These are phyloP conservation scores for Lampris megalopsis DNA, from an alignment of 2,113 vertebrate genomes.

Conservation along the genomic window DNA sequence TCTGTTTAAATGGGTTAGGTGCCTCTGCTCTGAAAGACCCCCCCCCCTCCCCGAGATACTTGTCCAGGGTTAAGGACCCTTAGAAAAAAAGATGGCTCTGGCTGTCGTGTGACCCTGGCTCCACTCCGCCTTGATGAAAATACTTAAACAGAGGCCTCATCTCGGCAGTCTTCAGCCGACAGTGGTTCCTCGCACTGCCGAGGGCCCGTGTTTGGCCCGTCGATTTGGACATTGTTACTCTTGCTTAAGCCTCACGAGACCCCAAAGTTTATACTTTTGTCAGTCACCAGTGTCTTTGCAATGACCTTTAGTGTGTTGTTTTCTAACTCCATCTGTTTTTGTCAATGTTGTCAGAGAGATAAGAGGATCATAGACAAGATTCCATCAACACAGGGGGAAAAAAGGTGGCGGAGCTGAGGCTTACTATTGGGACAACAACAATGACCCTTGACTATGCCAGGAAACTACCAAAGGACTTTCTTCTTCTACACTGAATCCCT, in stretches of 20 bases:
- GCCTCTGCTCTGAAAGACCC: slow-evolving; percentile 55
- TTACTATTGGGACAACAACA: slow-evolving; percentile 17
- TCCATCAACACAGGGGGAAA: slow-evolving; percentile 54
- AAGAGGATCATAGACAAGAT: slow-evolving; percentile 69
- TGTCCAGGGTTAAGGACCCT: slow-evolving; percentile 67
- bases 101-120: slow-evolving; percentile 54
- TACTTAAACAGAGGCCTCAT: slow-evolving; percentile 55
- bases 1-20: slow-evolving; percentile 59
- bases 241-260: slow-evolving; percentile 43
- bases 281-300: slow-evolving; percentile 49
- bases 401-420: slow-evolving; percentile 40
- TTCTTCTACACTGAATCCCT: neutral
- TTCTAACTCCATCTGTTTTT: slow-evolving; percentile 35
- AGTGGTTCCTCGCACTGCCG: slow-evolving; percentile 34
- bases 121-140: slow-evolving; percentile 57
- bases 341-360: slow-evolving; percentile 65
- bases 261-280: slow-evolving; percentile 55
- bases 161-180: slow-evolving; percentile 47
- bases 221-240: slow-evolving; percentile 55
- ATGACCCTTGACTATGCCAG: slow-evolving; percentile 9
- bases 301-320: slow-evolving; percentile 63
- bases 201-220: slow-evolving; percentile 36
- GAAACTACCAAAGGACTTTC: slow-evolving; percentile 10
- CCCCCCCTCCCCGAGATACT: slow-evolving; percentile 68
- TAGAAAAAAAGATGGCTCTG: slow-evolving; percentile 25